Evolutionary conservation across 1,140 invertebrate genomes (phyloP).

Genomic region (Heliothis virescens): DNA sequence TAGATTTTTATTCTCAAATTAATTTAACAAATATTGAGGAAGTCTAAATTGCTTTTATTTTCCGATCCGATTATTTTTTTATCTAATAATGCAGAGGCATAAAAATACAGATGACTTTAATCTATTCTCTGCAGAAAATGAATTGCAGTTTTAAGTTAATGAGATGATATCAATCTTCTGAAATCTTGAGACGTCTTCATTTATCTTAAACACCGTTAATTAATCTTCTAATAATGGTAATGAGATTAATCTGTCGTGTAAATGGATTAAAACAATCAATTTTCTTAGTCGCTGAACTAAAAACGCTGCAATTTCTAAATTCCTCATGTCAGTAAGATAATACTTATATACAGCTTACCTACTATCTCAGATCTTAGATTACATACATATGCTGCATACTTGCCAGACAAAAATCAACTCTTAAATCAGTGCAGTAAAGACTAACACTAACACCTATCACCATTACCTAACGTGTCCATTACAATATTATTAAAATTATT

Average conservation of each 20-base stretch:
- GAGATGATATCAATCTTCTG: too few relatives aligned
- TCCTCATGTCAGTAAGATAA: constrained; percentile 32
- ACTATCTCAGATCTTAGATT: constrained; percentile 33
- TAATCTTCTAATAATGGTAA: constrained; percentile 14
- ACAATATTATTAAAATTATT: not conserved
- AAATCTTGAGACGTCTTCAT: too few relatives aligned
- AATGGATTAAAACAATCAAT: constrained; percentile 3
- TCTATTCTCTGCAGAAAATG: too few relatives aligned
- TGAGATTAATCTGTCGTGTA: not conserved
- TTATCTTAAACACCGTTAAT: not conserved
- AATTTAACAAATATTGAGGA: too few relatives aligned
- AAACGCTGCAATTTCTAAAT: constrained; percentile 38
- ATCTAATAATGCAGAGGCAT: too few relatives aligned
- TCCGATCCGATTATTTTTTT: too few relatives aligned
- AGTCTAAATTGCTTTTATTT: too few relatives aligned
- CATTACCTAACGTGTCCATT: not conserved
- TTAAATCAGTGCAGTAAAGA: not conserved
- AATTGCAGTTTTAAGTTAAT: too few relatives aligned
- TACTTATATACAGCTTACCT: constrained; percentile 9
- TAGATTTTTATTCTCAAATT: too few relatives aligned
- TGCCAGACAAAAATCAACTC: constrained; percentile 8
- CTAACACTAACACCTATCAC: not conserved
- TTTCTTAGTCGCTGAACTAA: constrained; percentile 1
- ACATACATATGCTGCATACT: not conserved
- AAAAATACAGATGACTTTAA: too few relatives aligned